phyloP scores from a whole-genome alignment of 2,888 invertebrate species.

The Adineta ricciae region DNA sequence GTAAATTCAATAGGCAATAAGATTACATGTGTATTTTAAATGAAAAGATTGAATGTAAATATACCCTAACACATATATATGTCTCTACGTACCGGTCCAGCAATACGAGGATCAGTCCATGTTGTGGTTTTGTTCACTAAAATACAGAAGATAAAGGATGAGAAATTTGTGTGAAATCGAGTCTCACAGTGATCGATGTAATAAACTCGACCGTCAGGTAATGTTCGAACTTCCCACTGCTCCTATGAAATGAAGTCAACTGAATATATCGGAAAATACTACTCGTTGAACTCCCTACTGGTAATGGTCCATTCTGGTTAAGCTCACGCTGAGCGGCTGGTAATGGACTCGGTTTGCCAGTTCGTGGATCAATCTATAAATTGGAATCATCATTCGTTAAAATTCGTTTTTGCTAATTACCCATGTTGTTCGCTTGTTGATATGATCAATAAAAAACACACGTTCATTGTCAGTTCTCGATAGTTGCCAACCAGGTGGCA shows the following conservation, averaged over 20 bases:
- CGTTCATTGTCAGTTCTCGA: slow-evolving; percentile 89
- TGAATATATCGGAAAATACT: slow-evolving; percentile 35
- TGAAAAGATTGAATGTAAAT: too few relatives aligned
- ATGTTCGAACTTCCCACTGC: slow-evolving; percentile 3
- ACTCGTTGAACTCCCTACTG: slow-evolving; percentile 33
- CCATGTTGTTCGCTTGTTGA: slow-evolving; percentile 91
- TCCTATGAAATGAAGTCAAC: not conserved
- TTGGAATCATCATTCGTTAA: not conserved
- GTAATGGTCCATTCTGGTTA: not conserved
- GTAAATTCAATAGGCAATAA: too few relatives aligned
- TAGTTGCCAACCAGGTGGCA: slow-evolving; percentile 67
- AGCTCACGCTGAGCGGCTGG: not conserved
- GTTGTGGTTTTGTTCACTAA: not conserved
- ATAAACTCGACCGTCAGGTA: slow-evolving; percentile 16
- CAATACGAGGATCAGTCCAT: slow-evolving; percentile 17
- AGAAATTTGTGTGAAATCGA: not conserved
- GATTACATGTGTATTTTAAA: too few relatives aligned
- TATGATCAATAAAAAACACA: slow-evolving; percentile 91
- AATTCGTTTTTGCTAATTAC: slow-evolving; percentile 59
- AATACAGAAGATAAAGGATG: not conserved
- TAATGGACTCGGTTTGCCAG: not conserved
- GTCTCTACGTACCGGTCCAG: not conserved
- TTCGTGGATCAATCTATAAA: slow-evolving; percentile 3
- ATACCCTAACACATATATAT: too few relatives aligned
- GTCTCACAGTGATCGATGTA: not conserved